A percentile compares a stretch with the other conserved stretches of the same genome.
Conservation (phyloP, 2,888 invertebrate genomes). For the Diarsia rubi region DNA sequence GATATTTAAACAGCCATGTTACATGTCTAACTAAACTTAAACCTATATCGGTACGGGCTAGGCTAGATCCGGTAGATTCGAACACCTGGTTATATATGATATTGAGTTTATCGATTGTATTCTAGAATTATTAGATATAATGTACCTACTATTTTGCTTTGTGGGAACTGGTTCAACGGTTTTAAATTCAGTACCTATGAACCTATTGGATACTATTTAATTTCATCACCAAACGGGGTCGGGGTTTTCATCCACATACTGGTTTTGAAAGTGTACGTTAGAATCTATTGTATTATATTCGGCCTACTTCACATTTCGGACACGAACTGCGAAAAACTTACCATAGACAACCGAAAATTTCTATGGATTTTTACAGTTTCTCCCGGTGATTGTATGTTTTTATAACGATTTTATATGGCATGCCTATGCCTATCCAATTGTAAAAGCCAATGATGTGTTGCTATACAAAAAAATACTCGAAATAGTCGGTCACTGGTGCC, state of each 20-base stretch:
- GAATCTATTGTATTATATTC: slow-evolving; percentile 7
- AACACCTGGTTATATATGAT: slow-evolving; percentile 41
- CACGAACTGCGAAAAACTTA: slow-evolving; percentile 13
- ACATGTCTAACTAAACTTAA: slow-evolving; percentile 2
- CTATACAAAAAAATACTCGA: too few relatives aligned
- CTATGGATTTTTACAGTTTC: neutral
- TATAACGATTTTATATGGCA: neutral
- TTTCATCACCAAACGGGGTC: too few relatives aligned
- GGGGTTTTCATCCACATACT: neutral
- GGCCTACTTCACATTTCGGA: slow-evolving; percentile 15
- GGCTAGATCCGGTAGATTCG: slow-evolving; percentile 37
- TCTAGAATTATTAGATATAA: neutral
- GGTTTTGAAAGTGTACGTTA: neutral
- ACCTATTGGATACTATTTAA: neutral
- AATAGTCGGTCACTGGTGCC: too few relatives aligned
- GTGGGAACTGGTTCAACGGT: slow-evolving; percentile 3
- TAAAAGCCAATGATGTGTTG: neutral
- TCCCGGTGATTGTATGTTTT: neutral
- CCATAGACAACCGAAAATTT: neutral
- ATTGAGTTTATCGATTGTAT: slow-evolving; percentile 13
- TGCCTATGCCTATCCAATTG: neutral
- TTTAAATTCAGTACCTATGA: neutral
- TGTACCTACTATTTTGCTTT: slow-evolving; percentile 8
- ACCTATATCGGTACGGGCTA: slow-evolving; percentile 2
- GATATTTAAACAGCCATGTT: slow-evolving; percentile 49